These are phyloP conservation scores for Solea senegalensis DNA, from an alignment of 2,113 vertebrate species.

Conservation along the genomic window DNA sequence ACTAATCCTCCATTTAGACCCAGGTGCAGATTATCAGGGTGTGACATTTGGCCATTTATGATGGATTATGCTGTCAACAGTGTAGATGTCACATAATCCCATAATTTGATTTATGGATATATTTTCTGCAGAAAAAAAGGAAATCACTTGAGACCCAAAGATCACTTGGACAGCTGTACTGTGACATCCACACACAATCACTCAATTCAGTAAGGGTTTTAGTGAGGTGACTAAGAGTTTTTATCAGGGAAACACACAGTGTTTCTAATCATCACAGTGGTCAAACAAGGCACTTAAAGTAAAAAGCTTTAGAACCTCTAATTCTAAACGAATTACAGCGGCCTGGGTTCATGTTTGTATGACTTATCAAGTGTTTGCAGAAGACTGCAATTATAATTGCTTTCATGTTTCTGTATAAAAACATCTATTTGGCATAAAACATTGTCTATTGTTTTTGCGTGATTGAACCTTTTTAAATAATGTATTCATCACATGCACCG, in stretches of 20 bases:
- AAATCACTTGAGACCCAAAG: neutral
- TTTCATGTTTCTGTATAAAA: constrained; percentile 2
- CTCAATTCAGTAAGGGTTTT: neutral
- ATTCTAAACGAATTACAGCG: constrained; percentile 28
- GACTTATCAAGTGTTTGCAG: constrained; percentile 15
- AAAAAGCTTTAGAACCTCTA: constrained; percentile 23
- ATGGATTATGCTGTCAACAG: constrained; percentile 30
- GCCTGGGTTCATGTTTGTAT: constrained; percentile 34
- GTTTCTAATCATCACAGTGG: constrained; percentile 5
- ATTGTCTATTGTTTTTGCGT: neutral
- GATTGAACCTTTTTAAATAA: neutral
- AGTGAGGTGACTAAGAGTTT: constrained; percentile 6
- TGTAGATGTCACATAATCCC: constrained; percentile 16
- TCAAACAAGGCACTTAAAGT: constrained; percentile 3
- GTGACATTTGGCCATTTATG: constrained; percentile 14
- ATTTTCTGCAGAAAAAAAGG: constrained; percentile 1
- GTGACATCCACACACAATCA: constrained; percentile 6
- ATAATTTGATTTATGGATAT: constrained; percentile 30
- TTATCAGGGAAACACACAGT: neutral
- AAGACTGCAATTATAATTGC: neutral
- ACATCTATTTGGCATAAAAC: neutral
- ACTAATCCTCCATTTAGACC: constrained; percentile 2
- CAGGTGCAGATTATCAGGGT: constrained; percentile 41
- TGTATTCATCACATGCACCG: neutral
- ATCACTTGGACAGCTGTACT: neutral